Base-by-base conservation (phyloP, 2,888 invertebrate species). In the Cylloceria caligata region DNA sequence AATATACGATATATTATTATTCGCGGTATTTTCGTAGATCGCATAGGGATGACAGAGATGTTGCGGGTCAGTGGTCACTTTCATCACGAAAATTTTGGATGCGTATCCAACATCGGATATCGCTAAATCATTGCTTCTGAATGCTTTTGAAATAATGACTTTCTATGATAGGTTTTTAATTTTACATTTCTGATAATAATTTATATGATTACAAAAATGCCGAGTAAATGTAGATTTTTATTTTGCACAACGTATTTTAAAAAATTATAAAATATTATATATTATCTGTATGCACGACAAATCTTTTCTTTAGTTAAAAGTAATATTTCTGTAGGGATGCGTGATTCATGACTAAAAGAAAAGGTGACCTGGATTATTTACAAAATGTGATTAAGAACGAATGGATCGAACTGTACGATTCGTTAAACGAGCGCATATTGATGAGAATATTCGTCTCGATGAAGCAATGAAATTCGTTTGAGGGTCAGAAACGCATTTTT, bases 1-100 rank as follows among this genome's bases (percentile, higher is more conserved):
- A 19, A 42, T n/a, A 36, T 39, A 42, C 36, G 4, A 64, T 64
- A 24, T 0, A 64, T 57, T 64, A 39, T 16, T 60, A 60, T 60
- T 60, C 60, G 36, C 34, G 2, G 19, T 60, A 7, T 60, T 9
- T 34, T 30, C 9, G 27, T 34, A 3, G 34, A 60, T 34, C 16
- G 16, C 19, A 16, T 9, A 34, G 16, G 30, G 57, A 6, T n/a
- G 55, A 11, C 6, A 7, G 16, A 2, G 2, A 16, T 36, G 2
- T 9, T 34, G 6, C 9, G 60, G 60, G 19, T 36, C 34, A 60
- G 60, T 60, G 16, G 60, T 60, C 57, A 34, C 57, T 16, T 57
- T 57, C n/a, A 16, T 57, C 60, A 9, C 13, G 11, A 24, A 4
- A 24, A 9, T 13, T 52, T 13, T 52, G 24, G 13, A 52, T 52